These are phyloP conservation scores for Chironomus tentans DNA, from an alignment of 2,888 invertebrate species.

Conservation along the genomic window DNA sequence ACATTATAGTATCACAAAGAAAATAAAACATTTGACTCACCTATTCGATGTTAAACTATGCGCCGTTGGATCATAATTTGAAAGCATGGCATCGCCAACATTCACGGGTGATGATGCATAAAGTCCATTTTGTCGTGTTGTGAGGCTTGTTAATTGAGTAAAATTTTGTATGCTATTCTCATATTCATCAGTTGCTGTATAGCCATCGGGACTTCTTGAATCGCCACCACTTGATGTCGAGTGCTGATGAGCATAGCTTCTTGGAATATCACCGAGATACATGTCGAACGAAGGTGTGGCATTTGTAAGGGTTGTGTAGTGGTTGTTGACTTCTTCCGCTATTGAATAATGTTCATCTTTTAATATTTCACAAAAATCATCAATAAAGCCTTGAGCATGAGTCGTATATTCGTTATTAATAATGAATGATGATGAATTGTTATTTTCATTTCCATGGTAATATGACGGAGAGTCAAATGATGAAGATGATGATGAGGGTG, in stretches of 20 bases:
- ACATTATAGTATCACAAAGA: not conserved
- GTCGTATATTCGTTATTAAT: not conserved
- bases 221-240: conserved; percentile 37
- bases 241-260: conserved; percentile 9
- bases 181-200: conserved; percentile 30
- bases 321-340: conserved; percentile 33
- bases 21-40: conserved; percentile 1
- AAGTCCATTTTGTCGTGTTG: conserved; percentile 27
- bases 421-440: conserved; percentile 19
- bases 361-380: conserved; percentile 41
- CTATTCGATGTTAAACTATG: not conserved
- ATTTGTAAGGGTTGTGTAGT: conserved; percentile 21
- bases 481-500: conserved; percentile 19
- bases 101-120: conserved; percentile 16
- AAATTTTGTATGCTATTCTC: conserved; percentile 37
- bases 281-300: conserved; percentile 1
- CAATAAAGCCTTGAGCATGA: conserved; percentile 29
- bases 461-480: conserved; percentile 14
- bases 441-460: not conserved
- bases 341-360: conserved; percentile 39
- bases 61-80: conserved; percentile 13
- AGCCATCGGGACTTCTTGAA: conserved; percentile 36
- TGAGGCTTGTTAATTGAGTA: conserved; percentile 39
- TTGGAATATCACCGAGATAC: not conserved
- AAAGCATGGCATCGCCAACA: not conserved